phyloP scores from a whole-genome alignment of 2,797 vertebrate genomes.

The Paramormyrops hopkinsi region DNA sequence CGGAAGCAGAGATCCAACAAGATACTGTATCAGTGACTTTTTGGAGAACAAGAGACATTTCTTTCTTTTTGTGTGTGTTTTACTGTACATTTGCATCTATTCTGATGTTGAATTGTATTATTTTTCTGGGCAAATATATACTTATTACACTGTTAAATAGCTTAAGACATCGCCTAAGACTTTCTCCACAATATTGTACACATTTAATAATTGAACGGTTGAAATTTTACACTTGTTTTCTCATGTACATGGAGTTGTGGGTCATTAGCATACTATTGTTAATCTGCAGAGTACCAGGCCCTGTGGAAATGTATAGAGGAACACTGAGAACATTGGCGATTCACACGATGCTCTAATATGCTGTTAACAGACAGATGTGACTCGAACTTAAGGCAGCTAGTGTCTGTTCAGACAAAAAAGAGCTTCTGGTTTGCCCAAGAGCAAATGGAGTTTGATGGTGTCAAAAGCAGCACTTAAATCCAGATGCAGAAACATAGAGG shows the following conservation, averaged over 20 bases:
- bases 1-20: background rate
- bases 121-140: background rate
- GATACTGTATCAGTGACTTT: background rate
- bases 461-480: background rate
- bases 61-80: background rate
- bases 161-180: background rate
- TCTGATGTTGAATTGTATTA: background rate
- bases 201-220: background rate
- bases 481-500: background rate
- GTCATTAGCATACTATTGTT: background rate
- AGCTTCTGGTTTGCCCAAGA: background rate
- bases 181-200: background rate
- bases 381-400: background rate
- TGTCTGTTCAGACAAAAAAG: background rate
- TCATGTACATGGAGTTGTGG: background rate
- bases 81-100: background rate
- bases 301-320: background rate
- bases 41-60: background rate
- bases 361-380: background rate
- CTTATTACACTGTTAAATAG: background rate
- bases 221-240: background rate
- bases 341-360: background rate
- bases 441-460: background rate
- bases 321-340: background rate
- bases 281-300: background rate